These are phyloP conservation scores for Lithophane ornitopus DNA, from an alignment of 2,888 invertebrate species.

Conservation along the genomic window DNA sequence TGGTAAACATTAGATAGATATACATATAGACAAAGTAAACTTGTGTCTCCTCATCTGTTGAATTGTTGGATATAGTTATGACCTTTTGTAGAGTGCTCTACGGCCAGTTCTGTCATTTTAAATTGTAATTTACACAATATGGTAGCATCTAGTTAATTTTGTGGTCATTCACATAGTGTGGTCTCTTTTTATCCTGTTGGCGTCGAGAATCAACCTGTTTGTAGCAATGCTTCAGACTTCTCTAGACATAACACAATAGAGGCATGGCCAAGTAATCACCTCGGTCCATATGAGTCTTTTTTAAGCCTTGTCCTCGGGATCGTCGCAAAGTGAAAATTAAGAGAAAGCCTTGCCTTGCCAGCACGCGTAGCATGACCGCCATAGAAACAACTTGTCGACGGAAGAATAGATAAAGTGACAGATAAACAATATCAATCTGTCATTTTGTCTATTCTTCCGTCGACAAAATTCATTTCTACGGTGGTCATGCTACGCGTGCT, in stretches of 20 bases:
- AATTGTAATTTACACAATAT: not conserved
- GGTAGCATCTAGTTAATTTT: not conserved
- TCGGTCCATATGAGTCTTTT: not conserved
- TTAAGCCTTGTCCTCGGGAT: not conserved
- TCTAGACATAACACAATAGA: not conserved
- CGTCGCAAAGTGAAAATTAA: not conserved
- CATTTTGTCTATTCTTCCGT: no score
- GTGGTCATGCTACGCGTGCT: no score
- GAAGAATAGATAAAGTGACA: no score
- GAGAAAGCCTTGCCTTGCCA: not conserved
- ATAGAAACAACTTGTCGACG: no score
- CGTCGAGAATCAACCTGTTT: not conserved
- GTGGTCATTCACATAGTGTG: not conserved
- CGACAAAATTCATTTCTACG: no score
- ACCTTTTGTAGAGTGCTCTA: not conserved
- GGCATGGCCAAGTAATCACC: not conserved
- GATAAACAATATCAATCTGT: no score
- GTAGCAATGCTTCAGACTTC: not conserved
- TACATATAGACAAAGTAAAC: not conserved
- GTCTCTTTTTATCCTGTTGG: not conserved
- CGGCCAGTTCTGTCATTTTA: not conserved
- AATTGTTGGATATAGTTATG: not conserved
- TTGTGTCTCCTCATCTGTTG: constrained; percentile 6
- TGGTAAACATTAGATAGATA: constrained; percentile 5
- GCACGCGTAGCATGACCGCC: no score